Conservation (phyloP, 2,888 invertebrate species). For the Aleiodes leptofemur region DNA sequence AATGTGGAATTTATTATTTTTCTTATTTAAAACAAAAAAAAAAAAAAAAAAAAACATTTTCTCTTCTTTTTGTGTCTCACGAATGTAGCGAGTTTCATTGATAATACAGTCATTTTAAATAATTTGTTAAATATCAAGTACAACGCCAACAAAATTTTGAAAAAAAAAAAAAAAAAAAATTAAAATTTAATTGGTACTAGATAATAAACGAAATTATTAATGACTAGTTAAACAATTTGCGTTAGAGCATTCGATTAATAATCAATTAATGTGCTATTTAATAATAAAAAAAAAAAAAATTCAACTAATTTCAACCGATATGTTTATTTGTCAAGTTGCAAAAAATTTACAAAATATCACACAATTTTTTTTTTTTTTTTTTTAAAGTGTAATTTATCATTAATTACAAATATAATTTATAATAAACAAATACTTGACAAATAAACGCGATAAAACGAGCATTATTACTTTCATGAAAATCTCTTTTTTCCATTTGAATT, state of each 20-base stretch:
- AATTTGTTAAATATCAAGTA: conserved; percentile 54
- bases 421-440: conserved; percentile 47
- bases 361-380: conserved; percentile 50
- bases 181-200: conserved; percentile 35
- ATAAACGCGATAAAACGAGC: conserved; percentile 42
- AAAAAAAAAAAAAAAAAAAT: conserved; percentile 29
- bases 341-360: conserved; percentile 50
- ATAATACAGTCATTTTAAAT: conserved; percentile 11
- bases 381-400: background rate
- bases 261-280: conserved; percentile 34
- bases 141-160: conserved; percentile 45
- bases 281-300: background rate
- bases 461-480: conserved; percentile 44
- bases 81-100: conserved; percentile 12
- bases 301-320: conserved; percentile 40
- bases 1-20: too few species aligned
- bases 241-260: conserved; percentile 48
- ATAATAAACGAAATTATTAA: conserved; percentile 35
- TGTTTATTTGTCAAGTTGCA: conserved; percentile 45
- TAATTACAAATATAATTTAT: conserved; percentile 7
- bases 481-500: conserved; percentile 44
- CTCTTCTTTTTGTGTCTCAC: background rate
- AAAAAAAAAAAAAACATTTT: conserved; percentile 8
- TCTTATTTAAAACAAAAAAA: too few species aligned
- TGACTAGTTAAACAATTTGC: conserved; percentile 38